Base-by-base conservation (phyloP, 2,888 invertebrate species). In the Eupithecia vulgata region DNA sequence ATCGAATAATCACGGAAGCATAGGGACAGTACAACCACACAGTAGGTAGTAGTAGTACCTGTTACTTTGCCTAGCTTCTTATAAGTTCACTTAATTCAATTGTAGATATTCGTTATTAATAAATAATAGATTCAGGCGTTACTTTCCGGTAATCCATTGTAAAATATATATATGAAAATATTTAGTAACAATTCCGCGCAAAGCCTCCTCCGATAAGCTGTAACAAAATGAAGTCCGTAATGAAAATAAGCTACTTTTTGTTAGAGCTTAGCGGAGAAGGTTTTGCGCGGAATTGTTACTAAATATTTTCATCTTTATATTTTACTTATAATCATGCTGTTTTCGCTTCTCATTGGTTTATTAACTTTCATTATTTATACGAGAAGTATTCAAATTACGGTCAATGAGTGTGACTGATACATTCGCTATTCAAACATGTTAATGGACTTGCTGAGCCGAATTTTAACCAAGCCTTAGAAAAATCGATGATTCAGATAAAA, bases 1-100 rank as follows among this genome's bases (percentile, higher is more conserved):
- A 68, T 65, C 40, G 72, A 64, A 62, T 40, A 25, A 61, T 34
- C 61, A 34, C 34, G 34, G 34, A 34, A 61, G 30, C 25, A 1
- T 30, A 61, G 7, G 30, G 0, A 61, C 21, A 21, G 12, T 21
- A 52, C 10, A 25, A 52, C 12, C n/a, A 52, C 12, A 21, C 12
- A 52, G 21, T 12, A 48, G 21, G 12, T 21, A 21, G 52, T n/a
- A n/a, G n/a, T n/a, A n/a, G n/a, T n/a, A n/a, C 48, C 3, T 48
- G n/a, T 52, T 21, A 52, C 21, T 21, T 48, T 21, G 10, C 52
- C 21, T 52, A 52, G 12, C 21, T 52, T 52, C 17, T n/a, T 48
- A n/a, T n/a, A n/a, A 48, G n/a, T 48, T 48, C 7, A n/a, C n/a
- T 2, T 48, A 7, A n/a, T 48, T 13, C 2, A 48, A n/a, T n/a